Evolutionary conservation across 2,888 invertebrate genomes (phyloP).

Genomic region (Furcula furcula): DNA sequence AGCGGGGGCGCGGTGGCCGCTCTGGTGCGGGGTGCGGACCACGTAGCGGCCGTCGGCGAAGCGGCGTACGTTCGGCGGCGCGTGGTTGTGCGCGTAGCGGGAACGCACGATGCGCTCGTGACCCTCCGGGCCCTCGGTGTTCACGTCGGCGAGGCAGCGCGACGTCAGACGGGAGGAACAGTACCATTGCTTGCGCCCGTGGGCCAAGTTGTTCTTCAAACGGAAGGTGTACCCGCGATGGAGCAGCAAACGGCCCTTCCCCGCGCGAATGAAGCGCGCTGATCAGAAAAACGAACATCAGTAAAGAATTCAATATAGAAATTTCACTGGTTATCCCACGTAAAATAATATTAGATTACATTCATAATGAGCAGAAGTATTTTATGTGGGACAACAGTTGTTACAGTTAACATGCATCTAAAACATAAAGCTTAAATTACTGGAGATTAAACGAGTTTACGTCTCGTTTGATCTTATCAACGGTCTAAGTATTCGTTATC

Average conservation of each 20-base stretch:
- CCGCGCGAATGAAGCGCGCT: conserved; percentile 77
- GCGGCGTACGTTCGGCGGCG: conserved; percentile 74
- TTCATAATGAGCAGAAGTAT: neutral
- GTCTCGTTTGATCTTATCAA: conserved; percentile 1
- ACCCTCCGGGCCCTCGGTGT: conserved; percentile 76
- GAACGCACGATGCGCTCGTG: conserved; percentile 76
- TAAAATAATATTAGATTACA: conserved; percentile 5
- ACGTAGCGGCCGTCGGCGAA: conserved; percentile 76
- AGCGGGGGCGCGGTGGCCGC: conserved; percentile 73
- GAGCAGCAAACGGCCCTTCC: conserved; percentile 69
- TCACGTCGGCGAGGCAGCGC: conserved; percentile 74
- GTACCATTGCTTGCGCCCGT: conserved; percentile 77
- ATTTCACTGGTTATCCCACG: conserved; percentile 7
- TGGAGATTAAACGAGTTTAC: conserved; percentile 1
- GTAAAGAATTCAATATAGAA: neutral
- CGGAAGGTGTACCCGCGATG: conserved; percentile 77
- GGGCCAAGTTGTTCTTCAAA: conserved; percentile 76
- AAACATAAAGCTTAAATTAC: neutral
- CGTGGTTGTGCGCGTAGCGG: conserved; percentile 75
- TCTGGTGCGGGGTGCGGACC: conserved; percentile 76
- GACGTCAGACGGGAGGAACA: conserved; percentile 75
- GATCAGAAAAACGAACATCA: conserved; percentile 23
- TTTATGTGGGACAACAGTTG: conserved; percentile 10
- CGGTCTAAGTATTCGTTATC: conserved; percentile 2
- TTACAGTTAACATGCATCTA: conserved; percentile 15